Evolutionary conservation across 2,113 vertebrate species (phyloP).

Genomic region (Corapipo altera): DNA sequence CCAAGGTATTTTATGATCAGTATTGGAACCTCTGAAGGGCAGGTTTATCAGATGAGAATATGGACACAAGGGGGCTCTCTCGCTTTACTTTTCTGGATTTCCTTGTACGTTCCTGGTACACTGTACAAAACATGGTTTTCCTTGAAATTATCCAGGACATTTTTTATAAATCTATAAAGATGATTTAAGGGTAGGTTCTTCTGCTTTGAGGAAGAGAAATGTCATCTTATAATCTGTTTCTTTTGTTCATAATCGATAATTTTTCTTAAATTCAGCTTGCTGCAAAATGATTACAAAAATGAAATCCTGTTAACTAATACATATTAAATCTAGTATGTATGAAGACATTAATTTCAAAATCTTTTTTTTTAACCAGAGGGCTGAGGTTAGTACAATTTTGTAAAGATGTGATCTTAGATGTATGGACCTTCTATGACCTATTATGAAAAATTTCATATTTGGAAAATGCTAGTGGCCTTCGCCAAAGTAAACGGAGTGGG

Average conservation of each 20-base stretch:
- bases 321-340: background rate
- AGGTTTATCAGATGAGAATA: background rate
- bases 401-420: background rate
- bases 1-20: background rate
- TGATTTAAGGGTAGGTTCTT: conserved; percentile 52
- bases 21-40: background rate
- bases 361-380: background rate
- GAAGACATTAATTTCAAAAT: background rate
- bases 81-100: conserved; percentile 58
- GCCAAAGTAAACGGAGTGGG: background rate
- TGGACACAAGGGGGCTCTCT: conserved; percentile 73
- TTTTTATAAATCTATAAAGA: background rate
- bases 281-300: background rate
- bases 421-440: background rate
- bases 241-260: background rate
- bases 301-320: background rate
- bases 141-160: conserved; percentile 32
- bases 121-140: background rate
- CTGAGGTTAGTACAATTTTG: background rate
- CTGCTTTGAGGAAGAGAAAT: conserved; percentile 41
- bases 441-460: background rate
- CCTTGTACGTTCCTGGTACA: background rate
- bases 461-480: background rate
- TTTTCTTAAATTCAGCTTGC: conserved; percentile 21
- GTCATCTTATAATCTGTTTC: background rate